Conservation (phyloP, 2,113 vertebrate species). For the Nymphicus hollandicus region DNA sequence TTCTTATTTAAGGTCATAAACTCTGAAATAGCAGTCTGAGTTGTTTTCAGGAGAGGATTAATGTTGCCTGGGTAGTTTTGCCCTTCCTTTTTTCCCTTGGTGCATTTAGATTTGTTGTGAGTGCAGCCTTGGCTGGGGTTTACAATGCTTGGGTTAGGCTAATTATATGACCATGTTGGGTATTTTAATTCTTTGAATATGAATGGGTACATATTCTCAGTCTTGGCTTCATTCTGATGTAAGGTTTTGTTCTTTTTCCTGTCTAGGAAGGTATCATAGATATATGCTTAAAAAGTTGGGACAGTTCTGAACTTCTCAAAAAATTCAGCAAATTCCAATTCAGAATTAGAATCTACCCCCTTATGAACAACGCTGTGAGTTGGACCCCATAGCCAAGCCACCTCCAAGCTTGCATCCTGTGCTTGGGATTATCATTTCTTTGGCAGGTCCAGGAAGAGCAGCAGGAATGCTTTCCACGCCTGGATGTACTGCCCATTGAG, state of each 20-base stretch:
- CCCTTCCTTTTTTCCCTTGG: neutral
- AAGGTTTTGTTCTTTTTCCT: neutral
- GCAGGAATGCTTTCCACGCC: neutral
- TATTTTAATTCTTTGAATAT: neutral
- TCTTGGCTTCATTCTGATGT: neutral
- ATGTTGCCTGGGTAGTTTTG: neutral
- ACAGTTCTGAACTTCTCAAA: neutral
- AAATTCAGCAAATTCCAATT: neutral
- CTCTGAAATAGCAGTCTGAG: neutral
- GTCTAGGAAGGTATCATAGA: neutral
- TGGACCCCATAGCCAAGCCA: neutral
- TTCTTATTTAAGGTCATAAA: slow-evolving; percentile 17
- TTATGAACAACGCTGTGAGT: neutral
- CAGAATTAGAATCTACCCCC: neutral
- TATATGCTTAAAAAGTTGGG: neutral
- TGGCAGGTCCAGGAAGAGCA: neutral
- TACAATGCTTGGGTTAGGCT: neutral
- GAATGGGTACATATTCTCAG: neutral
- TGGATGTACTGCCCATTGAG: rapidly evolving
- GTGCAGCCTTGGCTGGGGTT: neutral
- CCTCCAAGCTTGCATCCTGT: neutral
- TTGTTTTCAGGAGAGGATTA: slow-evolving; percentile 7
- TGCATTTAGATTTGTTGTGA: neutral
- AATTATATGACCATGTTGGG: neutral
- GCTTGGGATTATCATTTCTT: neutral